Evolutionary conservation across 2,797 vertebrate species (phyloP), one percentile per base, ranked within the genome.

Genomic region (Miichthys miiuy): DNA sequence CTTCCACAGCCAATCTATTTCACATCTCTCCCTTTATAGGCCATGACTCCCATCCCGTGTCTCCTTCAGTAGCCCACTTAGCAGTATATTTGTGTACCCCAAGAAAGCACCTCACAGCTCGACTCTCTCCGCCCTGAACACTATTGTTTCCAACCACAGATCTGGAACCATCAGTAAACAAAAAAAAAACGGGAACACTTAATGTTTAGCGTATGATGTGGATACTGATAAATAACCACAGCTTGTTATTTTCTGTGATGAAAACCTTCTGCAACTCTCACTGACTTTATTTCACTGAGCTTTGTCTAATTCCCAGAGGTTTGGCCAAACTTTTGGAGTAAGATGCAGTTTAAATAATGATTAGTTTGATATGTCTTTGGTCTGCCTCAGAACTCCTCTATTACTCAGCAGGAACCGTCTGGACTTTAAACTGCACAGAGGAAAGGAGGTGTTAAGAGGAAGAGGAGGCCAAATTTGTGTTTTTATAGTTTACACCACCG

Each of bases 341-440:
- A 76, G 81, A 80, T 60, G 18, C 75, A 67, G 69, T 76, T 87
- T 85, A 83, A 85, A 57, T 79, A 78, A 68, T 48, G 72, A 84
- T 85, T 38, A 62, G 61, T 1, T 70, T 79, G 75, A 86, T 85
- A 54, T 58, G 52, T 72, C 66, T 80, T 20, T n/a, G 27, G 5
- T 56, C 42, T 46, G 51, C 52, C 60, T 65, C 14, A 0, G 65
- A 77, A 77, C 66, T 71, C 48, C 80, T 82, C 67, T 18, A 77
- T 78, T 62, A 65, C 58, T 69, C 34, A 38, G 34, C 34, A 38
- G 34, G 34, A 38, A 9, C 34, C 34, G 34, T 38, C 34, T 38
- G 34, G 34, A 38, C 69, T 55, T 68, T 74, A 81, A 68, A 60
- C 44, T 48, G 17, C 2, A 46, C 21, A 20, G 20, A 46, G 21